Evolutionary conservation across 2,888 invertebrate species (phyloP), one percentile per base, ranked within the genome.

Genomic region (Melangyna quadrimaculata): DNA sequence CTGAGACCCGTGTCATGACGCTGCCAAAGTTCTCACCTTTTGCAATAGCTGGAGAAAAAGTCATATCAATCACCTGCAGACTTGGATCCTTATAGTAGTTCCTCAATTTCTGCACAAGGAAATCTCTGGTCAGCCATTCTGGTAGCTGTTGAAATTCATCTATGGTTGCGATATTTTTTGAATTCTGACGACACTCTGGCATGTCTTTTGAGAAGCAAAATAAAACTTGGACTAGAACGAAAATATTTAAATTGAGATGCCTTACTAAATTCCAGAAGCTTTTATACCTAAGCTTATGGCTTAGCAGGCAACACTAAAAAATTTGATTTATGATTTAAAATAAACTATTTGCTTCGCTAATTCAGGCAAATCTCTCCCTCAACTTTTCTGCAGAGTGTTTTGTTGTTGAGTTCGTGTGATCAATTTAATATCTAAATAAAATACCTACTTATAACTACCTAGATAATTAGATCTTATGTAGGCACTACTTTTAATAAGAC

Each of bases 11-110:
- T 0, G 90, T 90, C 70, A 91, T 73, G 1, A 91, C 88, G 17
- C 91, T 90, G 3, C 89, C 91, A 79, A 90, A 91, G 78, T 91
- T 92, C 80, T 91, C 92, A 37, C 92, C 91, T 40, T 91, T 90
- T n/a, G 88, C 90, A 35, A 90, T 72, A 3, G 91, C 92, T 1
- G 90, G 89, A 14, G 87, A 87, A 1, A 88, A 84, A 32, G 86
- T 79, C 72, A 90, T 69, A 7, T 87, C 80, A 0, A 75, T 70
- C 4, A 91, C 88, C 53, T 80, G 89, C 4, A 91, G 27, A 3
- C 87, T 81, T 0, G 87, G 65, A 81, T 92, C 91, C 10, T 88
- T 87, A 43, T 89, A 89, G 73, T 89, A 89, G 0, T 86, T 84
- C 10, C 88, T 83, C 27, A 91, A 53, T 12, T 89, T 89, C 19